Evolutionary conservation across 1,140 invertebrate genomes (phyloP), one percentile per base, ranked within the genome.

Genomic region (Drosophila arawakana): DNA sequence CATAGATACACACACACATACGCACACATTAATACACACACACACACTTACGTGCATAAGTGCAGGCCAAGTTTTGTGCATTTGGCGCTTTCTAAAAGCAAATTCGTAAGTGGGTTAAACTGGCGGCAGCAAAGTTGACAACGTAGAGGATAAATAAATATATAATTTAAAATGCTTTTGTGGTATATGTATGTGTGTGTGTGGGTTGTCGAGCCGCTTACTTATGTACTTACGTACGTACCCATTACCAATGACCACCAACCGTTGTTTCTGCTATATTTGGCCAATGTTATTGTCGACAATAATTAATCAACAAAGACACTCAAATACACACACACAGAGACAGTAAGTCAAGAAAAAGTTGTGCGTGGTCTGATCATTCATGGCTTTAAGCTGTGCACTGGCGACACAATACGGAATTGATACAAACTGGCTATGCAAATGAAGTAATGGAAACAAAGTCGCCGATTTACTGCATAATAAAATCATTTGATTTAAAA

Each of bases 71-170:
- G 50, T 37, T 30, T 30, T 60, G 58, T 84, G 77, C 80, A 82
- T 63, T 71, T 76, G 69, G 71, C 68, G 75, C 81, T 86, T 79
- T 86, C 76, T 85, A 85, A 81, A 73, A 86, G 52, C 78, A 72
- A 72, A 86, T 81, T 86, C 39, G 37, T 47, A 69, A 49, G 66
- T 85, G 81, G 81, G 81, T 80, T 84, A 84, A 83, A 79, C 68
- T 74, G 73, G 62, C 35, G 44, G 44, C 80, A 61, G 34, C 78
- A 35, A 54, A 73, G 69, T 84, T 77, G 81, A 83, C 77, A 80
- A 30, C 25, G 25, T 30, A 30, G 25, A 30, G 25, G 25, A 30
- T 30, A 30, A 30, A 30, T 30, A 30, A 30, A 30, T 30, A 30
- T 30, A 30, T 30, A 30, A 30, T 5, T 30, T 30, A 30, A 30